Evolutionary conservation across 1,140 invertebrate species (phyloP).

Genomic region (Sminthurinus signatus): DNA sequence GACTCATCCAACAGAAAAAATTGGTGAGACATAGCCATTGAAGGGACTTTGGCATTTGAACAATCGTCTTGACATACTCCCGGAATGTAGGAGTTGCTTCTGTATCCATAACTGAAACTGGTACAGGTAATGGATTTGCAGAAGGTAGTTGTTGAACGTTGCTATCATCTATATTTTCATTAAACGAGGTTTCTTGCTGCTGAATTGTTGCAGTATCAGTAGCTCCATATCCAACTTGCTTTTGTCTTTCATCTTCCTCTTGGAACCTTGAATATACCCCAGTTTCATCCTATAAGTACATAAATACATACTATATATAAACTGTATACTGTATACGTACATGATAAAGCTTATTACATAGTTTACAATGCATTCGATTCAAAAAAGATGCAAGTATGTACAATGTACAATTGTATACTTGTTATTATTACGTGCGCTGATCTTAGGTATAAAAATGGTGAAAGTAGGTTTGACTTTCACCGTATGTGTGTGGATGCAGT

Average conservation of each 20-base stretch:
- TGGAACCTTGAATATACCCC: not conserved
- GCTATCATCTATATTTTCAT: not conserved
- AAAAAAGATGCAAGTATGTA: too few species aligned
- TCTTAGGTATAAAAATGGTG: too few species aligned
- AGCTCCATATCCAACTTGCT: not conserved
- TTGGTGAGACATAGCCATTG: slow-evolving; percentile 85
- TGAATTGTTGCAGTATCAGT: not conserved
- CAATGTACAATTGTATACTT: too few species aligned
- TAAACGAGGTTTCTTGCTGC: slow-evolving; percentile 30
- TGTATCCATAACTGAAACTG: not conserved
- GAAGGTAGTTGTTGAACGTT: too few species aligned
- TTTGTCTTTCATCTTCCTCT: not conserved
- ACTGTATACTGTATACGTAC: too few species aligned
- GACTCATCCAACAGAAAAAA: slow-evolving; percentile 97
- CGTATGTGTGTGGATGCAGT: too few species aligned
- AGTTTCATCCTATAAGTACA: not conserved
- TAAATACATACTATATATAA: too few species aligned
- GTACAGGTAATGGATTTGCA: not conserved
- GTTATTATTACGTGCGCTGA: too few species aligned
- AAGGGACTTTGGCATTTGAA: slow-evolving; percentile 81
- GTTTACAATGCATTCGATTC: too few species aligned
- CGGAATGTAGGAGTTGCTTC: slow-evolving; percentile 43
- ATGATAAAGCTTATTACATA: too few species aligned
- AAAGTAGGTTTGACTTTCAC: too few species aligned
- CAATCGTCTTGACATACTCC: slow-evolving; percentile 79